Base-by-base conservation (phyloP, 2,888 invertebrate species). In the Acleris cristana region DNA sequence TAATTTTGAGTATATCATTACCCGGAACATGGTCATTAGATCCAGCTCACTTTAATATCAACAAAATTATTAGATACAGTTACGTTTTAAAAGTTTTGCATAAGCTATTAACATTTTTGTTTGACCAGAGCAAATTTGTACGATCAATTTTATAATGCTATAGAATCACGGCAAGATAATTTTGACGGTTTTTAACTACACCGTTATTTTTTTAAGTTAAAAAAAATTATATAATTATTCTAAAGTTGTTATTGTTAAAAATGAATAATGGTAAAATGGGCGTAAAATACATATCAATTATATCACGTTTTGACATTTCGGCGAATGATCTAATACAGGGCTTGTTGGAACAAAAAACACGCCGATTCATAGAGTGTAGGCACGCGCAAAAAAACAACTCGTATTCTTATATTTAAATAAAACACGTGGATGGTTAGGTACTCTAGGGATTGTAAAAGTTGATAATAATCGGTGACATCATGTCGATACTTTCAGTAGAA, bases 301-400 rank as follows among this genome's bases (percentile, higher is more conserved):
- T 73, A 79, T 82, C 82, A 80, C 83, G 82, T 81, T 82, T 79
- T 77, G 73, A 79, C 74, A 83, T 82, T 82, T 79, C 74, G 77
- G 79, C 78, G 83, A 82, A 80, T 85, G 84, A 86, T 86, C 83
- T 86, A 85, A 86, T 83, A 82, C 73, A 80, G 83, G 81, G 75
- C 70, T 48, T 26, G 45, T 34, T 58, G 30, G 26, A 8, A 62
- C 63, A 67, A 67, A 67, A 67, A 67, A 66, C 23, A n/a, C 45
- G 48, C 26, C 40, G 62, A 62, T 53, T 67, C 63, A 56, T 52
- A n/a, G 18, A 63, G 61, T 64, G 64, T 60, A 64, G 64, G 59
- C 56, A 60, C 40, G 52, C 40, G 49, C 59, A 69, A 69, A 55
- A 49, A 69, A 69, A 53, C 34, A 69, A 34, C 40, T 40, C 40